Conservation (phyloP, 2,888 invertebrate genomes). For the Epirrita christyi region DNA sequence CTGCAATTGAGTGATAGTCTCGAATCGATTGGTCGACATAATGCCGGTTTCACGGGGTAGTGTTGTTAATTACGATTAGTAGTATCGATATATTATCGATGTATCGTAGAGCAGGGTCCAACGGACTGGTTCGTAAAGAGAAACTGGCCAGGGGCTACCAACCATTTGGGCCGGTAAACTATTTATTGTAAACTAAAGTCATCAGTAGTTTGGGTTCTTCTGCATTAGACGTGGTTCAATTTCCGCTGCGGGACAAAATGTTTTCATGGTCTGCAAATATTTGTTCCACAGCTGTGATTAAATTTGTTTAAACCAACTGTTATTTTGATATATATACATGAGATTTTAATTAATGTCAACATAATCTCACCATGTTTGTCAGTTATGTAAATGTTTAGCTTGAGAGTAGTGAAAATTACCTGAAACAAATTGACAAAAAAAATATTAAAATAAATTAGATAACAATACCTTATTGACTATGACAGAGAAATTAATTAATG, state of each 20-base stretch:
- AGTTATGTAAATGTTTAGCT: not conserved
- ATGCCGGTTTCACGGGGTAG: slow-evolving; percentile 68
- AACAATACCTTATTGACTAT: too few species aligned
- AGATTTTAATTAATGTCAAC: too few species aligned
- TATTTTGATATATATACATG: too few species aligned
- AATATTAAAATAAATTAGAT: slow-evolving; percentile 3
- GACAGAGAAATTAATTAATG: too few species aligned
- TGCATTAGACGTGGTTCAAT: not conserved
- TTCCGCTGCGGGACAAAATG: too few species aligned
- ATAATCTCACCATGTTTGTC: slow-evolving; percentile 16
- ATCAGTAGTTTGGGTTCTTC: not conserved
- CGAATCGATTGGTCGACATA: slow-evolving; percentile 67
- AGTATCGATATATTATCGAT: slow-evolving; percentile 75
- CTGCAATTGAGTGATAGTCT: slow-evolving; percentile 57
- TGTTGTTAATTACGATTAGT: slow-evolving; percentile 77
- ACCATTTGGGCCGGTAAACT: slow-evolving; percentile 65
- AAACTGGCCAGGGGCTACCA: slow-evolving; percentile 68
- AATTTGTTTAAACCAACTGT: too few species aligned
- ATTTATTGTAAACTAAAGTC: slow-evolving; percentile 27
- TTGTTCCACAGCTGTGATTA: too few species aligned
- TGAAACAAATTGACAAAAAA: slow-evolving; percentile 47
- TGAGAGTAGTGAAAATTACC: slow-evolving; percentile 48
- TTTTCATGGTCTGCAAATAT: too few species aligned
- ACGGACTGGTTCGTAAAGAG: slow-evolving; percentile 72
- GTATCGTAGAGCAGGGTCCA: slow-evolving; percentile 55